Evolutionary conservation across 1,140 invertebrate species (phyloP).

Genomic region (Halyomorpha halys): DNA sequence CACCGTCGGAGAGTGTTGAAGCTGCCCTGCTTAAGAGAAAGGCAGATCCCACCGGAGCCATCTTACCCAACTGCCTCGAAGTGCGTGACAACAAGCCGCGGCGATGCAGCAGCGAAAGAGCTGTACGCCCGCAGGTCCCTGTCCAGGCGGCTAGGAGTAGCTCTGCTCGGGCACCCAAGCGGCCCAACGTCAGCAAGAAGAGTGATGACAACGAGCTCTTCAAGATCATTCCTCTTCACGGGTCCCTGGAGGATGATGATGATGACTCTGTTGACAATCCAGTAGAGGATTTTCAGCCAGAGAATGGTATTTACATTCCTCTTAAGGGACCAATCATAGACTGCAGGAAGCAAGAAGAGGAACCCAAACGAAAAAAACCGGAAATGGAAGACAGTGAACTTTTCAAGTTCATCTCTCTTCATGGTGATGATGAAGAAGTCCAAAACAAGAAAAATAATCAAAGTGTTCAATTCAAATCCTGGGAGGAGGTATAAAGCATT

Average conservation of each 20-base stretch:
- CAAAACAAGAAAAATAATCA: conserved; percentile 25
- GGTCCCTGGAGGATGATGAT: conserved; percentile 25
- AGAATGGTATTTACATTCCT: conserved; percentile 30
- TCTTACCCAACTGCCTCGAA: conserved; percentile 33
- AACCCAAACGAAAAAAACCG: conserved; percentile 20
- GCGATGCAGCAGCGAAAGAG: background rate
- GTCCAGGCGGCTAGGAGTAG: background rate
- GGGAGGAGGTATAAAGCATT: conserved; percentile 24
- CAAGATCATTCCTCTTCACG: conserved; percentile 28
- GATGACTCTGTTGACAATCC: conserved; percentile 7
- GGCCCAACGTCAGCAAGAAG: background rate
- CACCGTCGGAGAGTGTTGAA: conserved; percentile 47
- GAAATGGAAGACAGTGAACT: conserved; percentile 28
- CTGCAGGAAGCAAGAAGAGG: conserved; percentile 14
- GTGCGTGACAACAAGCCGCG: conserved; percentile 11
- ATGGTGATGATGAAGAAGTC: conserved; percentile 28
- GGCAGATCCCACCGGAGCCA: conserved; percentile 44
- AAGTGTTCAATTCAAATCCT: conserved; percentile 26
- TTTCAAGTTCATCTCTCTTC: conserved; percentile 29
- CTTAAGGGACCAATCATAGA: conserved; percentile 29
- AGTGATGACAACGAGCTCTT: conserved; percentile 22
- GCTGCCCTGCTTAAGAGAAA: conserved; percentile 49
- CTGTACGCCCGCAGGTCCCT: background rate
- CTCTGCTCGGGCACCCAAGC: background rate
- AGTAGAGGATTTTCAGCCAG: conserved; percentile 20